Conservation (phyloP, 2,797 vertebrate genomes). For the Chloroceryle inda region DNA sequence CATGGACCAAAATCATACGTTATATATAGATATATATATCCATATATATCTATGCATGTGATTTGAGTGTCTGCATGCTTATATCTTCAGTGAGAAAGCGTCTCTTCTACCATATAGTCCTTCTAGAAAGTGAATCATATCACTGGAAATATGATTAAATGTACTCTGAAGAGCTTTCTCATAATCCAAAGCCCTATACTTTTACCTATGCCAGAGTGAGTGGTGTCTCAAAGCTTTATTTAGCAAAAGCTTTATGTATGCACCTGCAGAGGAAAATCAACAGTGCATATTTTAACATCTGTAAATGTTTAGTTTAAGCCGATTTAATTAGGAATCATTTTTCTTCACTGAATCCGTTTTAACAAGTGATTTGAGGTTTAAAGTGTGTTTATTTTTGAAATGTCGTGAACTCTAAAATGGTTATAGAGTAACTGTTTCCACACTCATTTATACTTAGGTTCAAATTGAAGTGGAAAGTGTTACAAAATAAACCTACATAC, state of each 20-base stretch:
- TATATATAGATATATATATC: background rate
- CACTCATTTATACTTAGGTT: background rate
- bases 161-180: background rate
- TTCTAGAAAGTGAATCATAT: background rate
- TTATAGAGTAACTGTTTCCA: background rate
- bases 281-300: background rate
- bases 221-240: background rate
- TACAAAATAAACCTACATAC: background rate
- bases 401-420: background rate
- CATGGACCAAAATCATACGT: background rate
- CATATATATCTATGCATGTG: background rate
- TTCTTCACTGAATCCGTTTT: background rate
- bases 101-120: background rate
- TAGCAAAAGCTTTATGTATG: background rate
- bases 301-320: background rate
- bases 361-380: background rate
- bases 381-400: constrained; percentile 19
- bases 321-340: background rate
- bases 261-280: constrained; percentile 12
- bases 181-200: background rate
- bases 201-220: background rate
- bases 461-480: background rate
- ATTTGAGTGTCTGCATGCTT: background rate
- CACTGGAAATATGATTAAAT: background rate
- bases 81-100: background rate